A percentile compares a stretch with the other conserved stretches of the same genome.
Conservation (phyloP, 1,140 invertebrate species). For the Zaprionus tsacasi region DNA sequence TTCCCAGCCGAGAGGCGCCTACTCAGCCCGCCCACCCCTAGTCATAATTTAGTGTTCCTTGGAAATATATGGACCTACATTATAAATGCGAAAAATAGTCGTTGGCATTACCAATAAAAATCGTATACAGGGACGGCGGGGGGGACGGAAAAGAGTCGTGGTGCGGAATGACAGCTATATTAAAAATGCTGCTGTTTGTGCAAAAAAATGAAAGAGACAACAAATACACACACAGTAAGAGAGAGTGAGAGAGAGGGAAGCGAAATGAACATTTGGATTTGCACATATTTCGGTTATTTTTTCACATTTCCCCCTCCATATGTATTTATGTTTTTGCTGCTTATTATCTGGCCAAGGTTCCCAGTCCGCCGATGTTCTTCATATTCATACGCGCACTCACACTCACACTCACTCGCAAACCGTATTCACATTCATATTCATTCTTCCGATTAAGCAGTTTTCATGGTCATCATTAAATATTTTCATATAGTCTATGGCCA, state of each 20-base stretch:
- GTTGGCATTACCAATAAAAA: slow-evolving; percentile 65
- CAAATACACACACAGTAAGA: neutral
- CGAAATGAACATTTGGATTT: slow-evolving; percentile 63
- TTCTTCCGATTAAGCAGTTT: slow-evolving; percentile 82
- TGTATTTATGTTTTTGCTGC: slow-evolving; percentile 65
- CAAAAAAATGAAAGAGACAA: slow-evolving; percentile 51
- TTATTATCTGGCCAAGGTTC: slow-evolving; percentile 56
- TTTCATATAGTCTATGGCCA: slow-evolving; percentile 50
- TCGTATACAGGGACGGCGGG: neutral
- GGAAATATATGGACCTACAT: slow-evolving; percentile 71
- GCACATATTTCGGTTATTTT: slow-evolving; percentile 57
- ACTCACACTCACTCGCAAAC: slow-evolving; percentile 4
- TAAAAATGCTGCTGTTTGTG: slow-evolving; percentile 78
- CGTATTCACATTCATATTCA: slow-evolving; percentile 64
- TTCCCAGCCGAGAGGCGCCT: slow-evolving; percentile 39
- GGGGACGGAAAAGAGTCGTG: neutral
- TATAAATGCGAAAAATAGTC: slow-evolving; percentile 80
- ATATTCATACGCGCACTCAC: neutral
- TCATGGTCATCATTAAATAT: slow-evolving; percentile 76
- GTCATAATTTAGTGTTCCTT: slow-evolving; percentile 73
- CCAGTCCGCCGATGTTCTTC: slow-evolving; percentile 6
- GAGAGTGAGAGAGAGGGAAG: slow-evolving; percentile 19
- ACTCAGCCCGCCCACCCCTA: slow-evolving; percentile 15
- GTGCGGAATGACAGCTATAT: slow-evolving; percentile 66
- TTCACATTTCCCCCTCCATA: slow-evolving; percentile 34